Evolutionary conservation across 2,113 vertebrate genomes (phyloP).

Genomic region (Willisornis vidua): DNA sequence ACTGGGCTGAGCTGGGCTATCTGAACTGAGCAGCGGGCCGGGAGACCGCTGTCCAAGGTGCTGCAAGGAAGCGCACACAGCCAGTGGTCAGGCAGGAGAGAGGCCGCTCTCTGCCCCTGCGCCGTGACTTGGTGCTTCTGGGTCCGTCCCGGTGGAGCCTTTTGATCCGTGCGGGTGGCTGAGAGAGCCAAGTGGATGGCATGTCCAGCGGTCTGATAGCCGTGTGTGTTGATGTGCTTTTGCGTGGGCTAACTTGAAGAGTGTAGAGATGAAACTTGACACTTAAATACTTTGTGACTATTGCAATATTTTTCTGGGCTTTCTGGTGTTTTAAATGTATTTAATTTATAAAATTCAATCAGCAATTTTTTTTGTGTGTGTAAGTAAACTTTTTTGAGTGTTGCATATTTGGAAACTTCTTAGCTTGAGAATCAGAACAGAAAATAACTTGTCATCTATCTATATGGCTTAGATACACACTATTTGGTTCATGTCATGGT

Average conservation of each 20-base stretch:
- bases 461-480: not conserved
- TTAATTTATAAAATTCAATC: not conserved
- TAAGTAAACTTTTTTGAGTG: not conserved
- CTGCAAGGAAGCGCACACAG: not conserved
- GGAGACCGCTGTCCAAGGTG: slow-evolving; percentile 14
- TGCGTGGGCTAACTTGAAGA: not conserved
- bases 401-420: not conserved
- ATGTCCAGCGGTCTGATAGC: not conserved
- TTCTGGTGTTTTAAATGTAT: not conserved
- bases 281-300: not conserved
- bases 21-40: rapidly evolving
- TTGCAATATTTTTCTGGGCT: not conserved
- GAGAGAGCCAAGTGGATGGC: not conserved
- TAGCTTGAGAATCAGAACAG: not conserved
- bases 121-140: not conserved
- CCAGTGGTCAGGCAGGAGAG: rapidly evolving
- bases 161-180: not conserved
- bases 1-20: rapidly evolving
- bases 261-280: not conserved
- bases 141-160: not conserved
- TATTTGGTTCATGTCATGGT: not conserved
- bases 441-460: not conserved
- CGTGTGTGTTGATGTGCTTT: not conserved
- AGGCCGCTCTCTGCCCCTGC: not conserved
- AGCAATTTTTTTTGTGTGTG: not conserved